These are phyloP conservation scores for Ascidia mentula DNA, from an alignment of 23 tunicate species.

Conservation along the genomic window DNA sequence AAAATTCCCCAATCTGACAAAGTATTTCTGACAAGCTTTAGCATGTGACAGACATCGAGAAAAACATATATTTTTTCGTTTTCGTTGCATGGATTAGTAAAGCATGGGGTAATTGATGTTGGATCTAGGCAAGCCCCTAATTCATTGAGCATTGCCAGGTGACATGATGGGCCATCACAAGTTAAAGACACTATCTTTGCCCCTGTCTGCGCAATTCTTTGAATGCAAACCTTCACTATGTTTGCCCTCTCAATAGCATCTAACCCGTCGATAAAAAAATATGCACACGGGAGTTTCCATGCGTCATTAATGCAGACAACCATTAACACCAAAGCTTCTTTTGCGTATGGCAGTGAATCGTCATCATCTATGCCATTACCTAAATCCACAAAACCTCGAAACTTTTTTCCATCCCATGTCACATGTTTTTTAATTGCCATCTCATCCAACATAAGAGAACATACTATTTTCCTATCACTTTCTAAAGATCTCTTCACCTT, in stretches of 20 bases:
- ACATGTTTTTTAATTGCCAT: neutral
- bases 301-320: neutral
- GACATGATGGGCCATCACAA: neutral
- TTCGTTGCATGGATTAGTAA: neutral
- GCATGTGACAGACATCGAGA: conserved; percentile 24
- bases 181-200: neutral
- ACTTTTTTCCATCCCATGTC: conserved; percentile 22
- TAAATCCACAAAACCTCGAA: conserved; percentile 13
- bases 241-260: neutral
- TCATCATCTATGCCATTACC: neutral
- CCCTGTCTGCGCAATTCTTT: neutral
- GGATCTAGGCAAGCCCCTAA: neutral
- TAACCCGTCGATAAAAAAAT: conserved; percentile 18
- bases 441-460: neutral
- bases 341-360: conserved; percentile 6
- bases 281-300: conserved; percentile 15
- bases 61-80: neutral
- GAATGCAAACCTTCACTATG: neutral
- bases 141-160: neutral
- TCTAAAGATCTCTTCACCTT: neutral
- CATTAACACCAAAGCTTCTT: conserved; percentile 16
- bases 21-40: conserved; percentile 15
- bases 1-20: conserved; percentile 13
- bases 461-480: neutral
- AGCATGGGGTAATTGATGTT: neutral